These are phyloP conservation scores for Microvelia longipes DNA, from an alignment of 1,140 invertebrate species.

Conservation along the genomic window DNA sequence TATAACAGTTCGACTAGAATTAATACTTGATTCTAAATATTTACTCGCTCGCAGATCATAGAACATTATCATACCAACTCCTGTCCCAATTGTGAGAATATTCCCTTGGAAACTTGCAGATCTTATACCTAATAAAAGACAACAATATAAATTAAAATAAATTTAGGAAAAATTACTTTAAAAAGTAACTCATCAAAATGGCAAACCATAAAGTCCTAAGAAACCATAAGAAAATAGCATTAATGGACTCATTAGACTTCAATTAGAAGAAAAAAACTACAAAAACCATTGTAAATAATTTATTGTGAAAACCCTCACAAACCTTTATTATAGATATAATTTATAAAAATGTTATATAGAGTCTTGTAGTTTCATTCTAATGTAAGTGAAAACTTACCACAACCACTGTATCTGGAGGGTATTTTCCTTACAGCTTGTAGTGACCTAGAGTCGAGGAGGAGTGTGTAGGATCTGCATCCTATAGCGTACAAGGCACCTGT, in stretches of 20 bases:
- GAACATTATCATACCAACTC: slow-evolving; percentile 79
- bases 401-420: slow-evolving; percentile 57
- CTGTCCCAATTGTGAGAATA: slow-evolving; percentile 83
- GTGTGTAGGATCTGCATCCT: slow-evolving; percentile 82
- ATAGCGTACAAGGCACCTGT: slow-evolving; percentile 73
- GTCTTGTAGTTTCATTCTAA: too few relatives aligned
- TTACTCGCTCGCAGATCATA: slow-evolving; percentile 81
- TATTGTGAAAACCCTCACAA: too few relatives aligned
- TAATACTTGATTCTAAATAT: slow-evolving; percentile 79
- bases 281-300: too few relatives aligned
- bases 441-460: slow-evolving; percentile 73
- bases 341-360: too few relatives aligned
- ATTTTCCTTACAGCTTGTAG: slow-evolving; percentile 56
- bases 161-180: not conserved
- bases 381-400: slow-evolving; percentile 42
- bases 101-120: slow-evolving; percentile 80
- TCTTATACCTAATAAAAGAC: slow-evolving; percentile 43
- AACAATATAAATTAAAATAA: too few relatives aligned
- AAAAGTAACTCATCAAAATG: too few relatives aligned
- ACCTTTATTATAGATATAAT: too few relatives aligned
- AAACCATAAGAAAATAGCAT: too few relatives aligned
- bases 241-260: too few relatives aligned
- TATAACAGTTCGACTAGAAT: slow-evolving; percentile 72
- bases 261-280: too few relatives aligned
- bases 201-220: too few relatives aligned